These are phyloP conservation scores for Heliconius hermathena DNA, from an alignment of 1,140 invertebrate species.

Conservation along the genomic window DNA sequence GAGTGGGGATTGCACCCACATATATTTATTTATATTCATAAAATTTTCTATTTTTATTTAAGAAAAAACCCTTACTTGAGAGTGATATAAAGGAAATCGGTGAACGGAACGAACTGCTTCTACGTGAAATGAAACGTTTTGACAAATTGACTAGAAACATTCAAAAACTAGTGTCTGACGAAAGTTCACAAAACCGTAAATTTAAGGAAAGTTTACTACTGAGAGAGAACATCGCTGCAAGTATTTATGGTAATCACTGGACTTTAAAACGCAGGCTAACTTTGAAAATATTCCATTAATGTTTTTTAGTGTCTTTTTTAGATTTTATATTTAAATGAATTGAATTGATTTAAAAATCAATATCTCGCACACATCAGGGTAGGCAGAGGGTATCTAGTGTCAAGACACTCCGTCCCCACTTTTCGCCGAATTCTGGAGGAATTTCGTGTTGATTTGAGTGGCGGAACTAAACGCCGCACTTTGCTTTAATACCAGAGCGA, in stretches of 20 bases:
- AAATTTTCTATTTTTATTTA: neutral
- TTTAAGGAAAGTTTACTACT: slow-evolving; percentile 18
- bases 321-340: neutral
- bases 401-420: no score
- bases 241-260: slow-evolving; percentile 45
- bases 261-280: neutral
- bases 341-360: neutral
- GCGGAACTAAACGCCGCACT: no score
- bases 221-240: slow-evolving; percentile 35
- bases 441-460: no score
- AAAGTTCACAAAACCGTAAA: slow-evolving; percentile 45
- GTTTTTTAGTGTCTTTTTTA: neutral
- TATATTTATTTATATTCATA: no score
- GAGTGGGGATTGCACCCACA: no score
- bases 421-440: no score
- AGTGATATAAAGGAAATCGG: slow-evolving; percentile 61
- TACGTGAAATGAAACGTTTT: slow-evolving; percentile 67
- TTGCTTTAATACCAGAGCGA: no score
- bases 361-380: no score
- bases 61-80: slow-evolving; percentile 60
- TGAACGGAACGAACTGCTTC: slow-evolving; percentile 62
- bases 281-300: neutral
- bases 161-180: slow-evolving; percentile 54
- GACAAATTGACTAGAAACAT: slow-evolving; percentile 58
- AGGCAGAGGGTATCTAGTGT: no score